Evolutionary conservation across 2,113 vertebrate genomes (phyloP), one percentile per base, ranked within the genome.

Genomic region (Cyanocitta stelleri): DNA sequence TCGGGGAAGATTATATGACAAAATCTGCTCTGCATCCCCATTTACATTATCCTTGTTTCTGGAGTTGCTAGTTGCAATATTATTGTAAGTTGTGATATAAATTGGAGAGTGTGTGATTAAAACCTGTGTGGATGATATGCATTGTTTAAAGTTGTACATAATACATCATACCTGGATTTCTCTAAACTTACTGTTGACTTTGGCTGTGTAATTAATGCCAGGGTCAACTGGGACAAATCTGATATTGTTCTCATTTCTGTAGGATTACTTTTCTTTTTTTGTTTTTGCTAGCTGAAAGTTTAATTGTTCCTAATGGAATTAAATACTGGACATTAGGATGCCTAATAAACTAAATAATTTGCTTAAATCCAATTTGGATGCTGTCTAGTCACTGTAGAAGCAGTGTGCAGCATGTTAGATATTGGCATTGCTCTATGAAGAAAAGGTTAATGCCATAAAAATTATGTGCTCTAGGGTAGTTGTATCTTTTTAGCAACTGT

Each of bases 291-390:
- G 62, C 54, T 58, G 66, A 80, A 85, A 79, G 48, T 56, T 46
- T 75, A 64, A 39, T 55, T 91, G 29, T 52, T 76, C 59, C 46
- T 85, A 73, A 85, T 82, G 44, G n/a, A 89, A 91, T 87, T 43
- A 93, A 95, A 80, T 63, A 39, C 51, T 87, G 89, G 55, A 62
- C 46, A 85, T 66, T 54, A 85, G 51, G 46, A 35, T 90, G 11
- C 19, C 46, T 85, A 93, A 94, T 76, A 93, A 91, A 54, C 33
- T 74, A 83, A 85, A 89, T 87, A 73, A 91, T 93, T 87, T 76
- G 27, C 81, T 87, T 89, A 68, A 95, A 74, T 94, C 74, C 37
- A 85, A 51, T 94, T 87, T 96, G 62, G 62, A 82, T 85, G 49
- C 41, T 87, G 41, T 91, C 54, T 90, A 63, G 46, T 88, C 80